phyloP scores from a whole-genome alignment of 92 coral and sea anemone genomes.

The Desmophyllum pertusum region DNA sequence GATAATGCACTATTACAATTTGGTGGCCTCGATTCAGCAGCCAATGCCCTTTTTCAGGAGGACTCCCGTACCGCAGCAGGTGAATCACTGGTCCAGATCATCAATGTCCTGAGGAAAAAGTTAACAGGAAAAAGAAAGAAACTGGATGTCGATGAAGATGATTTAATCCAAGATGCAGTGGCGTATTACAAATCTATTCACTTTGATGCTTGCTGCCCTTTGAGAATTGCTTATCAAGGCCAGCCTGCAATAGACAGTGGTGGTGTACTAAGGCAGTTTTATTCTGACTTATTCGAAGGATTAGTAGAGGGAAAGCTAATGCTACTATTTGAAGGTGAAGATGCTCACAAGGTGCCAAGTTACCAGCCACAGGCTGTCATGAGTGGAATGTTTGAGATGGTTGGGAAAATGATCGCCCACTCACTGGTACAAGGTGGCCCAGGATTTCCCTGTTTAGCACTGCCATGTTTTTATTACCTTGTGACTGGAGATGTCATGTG shows the following conservation, averaged over 20 bases:
- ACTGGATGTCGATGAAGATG: slow-evolving; percentile 44
- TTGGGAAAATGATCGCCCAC: slow-evolving; percentile 68
- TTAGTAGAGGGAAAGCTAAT: slow-evolving; percentile 25
- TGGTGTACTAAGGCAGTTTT: slow-evolving; percentile 74
- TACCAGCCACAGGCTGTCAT: slow-evolving; percentile 52
- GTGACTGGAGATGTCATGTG: slow-evolving; percentile 73
- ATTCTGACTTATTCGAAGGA: slow-evolving; percentile 54
- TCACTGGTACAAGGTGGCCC: slow-evolving; percentile 69
- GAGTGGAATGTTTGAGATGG: slow-evolving; percentile 59
- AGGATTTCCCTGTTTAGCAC: slow-evolving; percentile 62
- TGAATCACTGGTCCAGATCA: slow-evolving; percentile 38
- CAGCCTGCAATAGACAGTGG: slow-evolving; percentile 74
- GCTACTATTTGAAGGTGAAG: slow-evolving; percentile 61
- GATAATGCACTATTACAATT: slow-evolving; percentile 49
- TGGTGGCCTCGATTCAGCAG: slow-evolving; percentile 51
- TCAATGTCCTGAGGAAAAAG: slow-evolving; percentile 38
- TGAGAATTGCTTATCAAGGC: slow-evolving; percentile 50
- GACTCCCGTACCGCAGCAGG: slow-evolving; percentile 10
- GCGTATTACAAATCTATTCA: slow-evolving; percentile 46
- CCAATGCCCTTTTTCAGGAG: slow-evolving; percentile 45
- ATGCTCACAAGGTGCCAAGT: slow-evolving; percentile 47
- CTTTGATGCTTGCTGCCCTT: slow-evolving; percentile 48
- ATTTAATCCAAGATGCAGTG: slow-evolving; percentile 39
- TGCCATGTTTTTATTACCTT: slow-evolving; percentile 60
- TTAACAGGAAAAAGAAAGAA: slow-evolving; percentile 38